Percentiles rank a stretch among this genome's conserved stretches.
Conservation (phyloP, 2,888 invertebrate species). For the Synergus laeviventris region DNA sequence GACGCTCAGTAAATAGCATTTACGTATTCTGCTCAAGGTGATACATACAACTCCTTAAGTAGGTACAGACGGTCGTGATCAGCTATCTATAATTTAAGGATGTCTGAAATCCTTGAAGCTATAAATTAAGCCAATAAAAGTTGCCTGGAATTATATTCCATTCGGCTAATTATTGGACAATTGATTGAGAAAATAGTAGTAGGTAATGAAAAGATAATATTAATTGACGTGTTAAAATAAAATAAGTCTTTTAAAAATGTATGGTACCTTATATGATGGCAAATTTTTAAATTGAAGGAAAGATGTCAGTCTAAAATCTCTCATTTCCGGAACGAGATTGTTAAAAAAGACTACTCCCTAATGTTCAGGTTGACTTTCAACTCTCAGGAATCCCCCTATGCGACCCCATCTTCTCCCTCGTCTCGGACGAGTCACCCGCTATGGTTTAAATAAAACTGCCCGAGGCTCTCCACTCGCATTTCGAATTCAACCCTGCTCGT, state of each 20-base stretch:
- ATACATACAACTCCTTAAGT: neutral
- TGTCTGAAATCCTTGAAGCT: neutral
- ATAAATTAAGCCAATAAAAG: neutral
- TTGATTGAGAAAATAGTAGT: too few species aligned
- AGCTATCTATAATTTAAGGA: neutral
- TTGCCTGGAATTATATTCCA: neutral
- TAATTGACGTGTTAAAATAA: too few species aligned
- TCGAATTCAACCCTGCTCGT: conserved; percentile 52
- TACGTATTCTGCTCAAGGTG: neutral
- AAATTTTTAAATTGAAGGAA: neutral
- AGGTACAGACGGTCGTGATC: neutral
- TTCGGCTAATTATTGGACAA: too few species aligned
- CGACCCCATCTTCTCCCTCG: conserved; percentile 14
- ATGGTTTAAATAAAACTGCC: conserved; percentile 56
- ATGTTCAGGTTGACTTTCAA: conserved; percentile 33
- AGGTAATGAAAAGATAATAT: too few species aligned
- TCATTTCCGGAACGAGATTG: neutral
- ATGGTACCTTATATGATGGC: too few species aligned
- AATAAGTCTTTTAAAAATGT: too few species aligned
- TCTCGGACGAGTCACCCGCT: conserved; percentile 39
- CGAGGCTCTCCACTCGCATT: conserved; percentile 53
- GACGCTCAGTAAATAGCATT: neutral
- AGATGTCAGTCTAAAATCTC: neutral
- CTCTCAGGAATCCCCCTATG: conserved; percentile 21
- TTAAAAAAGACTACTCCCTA: neutral